Evolutionary conservation across 2,797 vertebrate species (phyloP).

Genomic region (Chloroceryle amazona): DNA sequence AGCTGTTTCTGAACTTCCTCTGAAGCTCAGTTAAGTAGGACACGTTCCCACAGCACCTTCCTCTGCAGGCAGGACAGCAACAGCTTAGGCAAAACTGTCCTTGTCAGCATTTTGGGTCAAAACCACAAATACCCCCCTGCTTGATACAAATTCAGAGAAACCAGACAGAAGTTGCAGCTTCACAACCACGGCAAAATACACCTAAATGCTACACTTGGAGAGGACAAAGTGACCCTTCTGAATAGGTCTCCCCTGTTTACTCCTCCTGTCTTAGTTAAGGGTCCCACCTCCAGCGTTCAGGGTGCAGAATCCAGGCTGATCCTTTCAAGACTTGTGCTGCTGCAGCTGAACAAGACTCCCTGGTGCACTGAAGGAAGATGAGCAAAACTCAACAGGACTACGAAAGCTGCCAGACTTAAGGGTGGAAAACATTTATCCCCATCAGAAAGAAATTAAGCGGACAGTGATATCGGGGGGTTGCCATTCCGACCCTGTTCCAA

Average conservation of each 20-base stretch:
- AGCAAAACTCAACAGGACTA: accelerated
- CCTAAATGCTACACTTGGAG: neutral
- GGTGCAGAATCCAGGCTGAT: neutral
- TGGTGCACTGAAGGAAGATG: neutral
- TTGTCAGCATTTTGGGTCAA: neutral
- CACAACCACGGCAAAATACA: neutral
- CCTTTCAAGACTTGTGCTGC: neutral
- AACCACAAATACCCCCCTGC: neutral
- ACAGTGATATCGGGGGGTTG: accelerated
- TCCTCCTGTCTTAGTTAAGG: neutral
- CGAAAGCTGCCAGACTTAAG: neutral
- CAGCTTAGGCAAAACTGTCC: neutral
- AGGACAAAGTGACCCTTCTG: neutral
- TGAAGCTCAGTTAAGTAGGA: neutral
- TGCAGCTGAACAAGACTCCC: neutral
- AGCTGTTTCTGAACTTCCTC: neutral
- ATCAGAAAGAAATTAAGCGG: accelerated
- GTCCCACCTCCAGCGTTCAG: neutral
- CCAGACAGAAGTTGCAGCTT: neutral
- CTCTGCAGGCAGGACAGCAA: neutral
- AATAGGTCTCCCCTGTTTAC: accelerated
- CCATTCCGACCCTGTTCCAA: accelerated
- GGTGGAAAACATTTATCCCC: accelerated
- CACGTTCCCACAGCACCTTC: neutral
- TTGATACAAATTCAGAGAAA: neutral